Percentiles rank a stretch among this genome's conserved stretches.
Evolutionary conservation across 2,888 invertebrate genomes (phyloP).

Genomic region (Tholera decimalis): DNA sequence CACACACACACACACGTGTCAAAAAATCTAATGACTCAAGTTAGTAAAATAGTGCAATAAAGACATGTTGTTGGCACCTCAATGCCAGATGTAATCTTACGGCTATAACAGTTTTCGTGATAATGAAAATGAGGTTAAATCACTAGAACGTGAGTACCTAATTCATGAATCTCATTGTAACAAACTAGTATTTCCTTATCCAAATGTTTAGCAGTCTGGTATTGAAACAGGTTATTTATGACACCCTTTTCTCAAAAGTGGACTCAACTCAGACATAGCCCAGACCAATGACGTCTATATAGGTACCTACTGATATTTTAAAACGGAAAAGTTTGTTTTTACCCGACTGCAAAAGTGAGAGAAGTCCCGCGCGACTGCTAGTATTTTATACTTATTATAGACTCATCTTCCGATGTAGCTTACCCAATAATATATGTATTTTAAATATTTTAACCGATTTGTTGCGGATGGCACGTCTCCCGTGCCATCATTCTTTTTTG

Average conservation of each 20-base stretch:
- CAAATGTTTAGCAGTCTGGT: neutral
- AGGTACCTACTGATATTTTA: no score
- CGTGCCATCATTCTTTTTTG: no score
- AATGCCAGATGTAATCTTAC: conserved; percentile 50
- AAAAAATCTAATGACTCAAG: neutral
- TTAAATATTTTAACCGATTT: no score
- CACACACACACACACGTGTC: no score
- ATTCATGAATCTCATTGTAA: conserved; percentile 18
- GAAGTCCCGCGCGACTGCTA: no score
- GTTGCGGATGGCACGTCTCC: no score
- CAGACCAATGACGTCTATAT: no score
- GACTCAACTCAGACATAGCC: neutral
- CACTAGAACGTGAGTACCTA: conserved; percentile 17
- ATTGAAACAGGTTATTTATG: conserved; percentile 1
- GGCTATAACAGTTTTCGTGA: conserved; percentile 21
- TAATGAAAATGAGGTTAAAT: conserved; percentile 44
- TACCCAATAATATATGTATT: no score
- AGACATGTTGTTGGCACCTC: conserved; percentile 14
- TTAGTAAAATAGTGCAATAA: conserved; percentile 21
- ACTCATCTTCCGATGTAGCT: no score
- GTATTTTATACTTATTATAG: no score
- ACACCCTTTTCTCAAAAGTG: neutral
- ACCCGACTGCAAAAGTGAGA: no score
- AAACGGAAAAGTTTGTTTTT: no score
- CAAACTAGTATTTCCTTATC: conserved; percentile 32